These are phyloP conservation scores for Nematolebias whitei DNA, from an alignment of 2,113 vertebrate species.

Conservation along the genomic window DNA sequence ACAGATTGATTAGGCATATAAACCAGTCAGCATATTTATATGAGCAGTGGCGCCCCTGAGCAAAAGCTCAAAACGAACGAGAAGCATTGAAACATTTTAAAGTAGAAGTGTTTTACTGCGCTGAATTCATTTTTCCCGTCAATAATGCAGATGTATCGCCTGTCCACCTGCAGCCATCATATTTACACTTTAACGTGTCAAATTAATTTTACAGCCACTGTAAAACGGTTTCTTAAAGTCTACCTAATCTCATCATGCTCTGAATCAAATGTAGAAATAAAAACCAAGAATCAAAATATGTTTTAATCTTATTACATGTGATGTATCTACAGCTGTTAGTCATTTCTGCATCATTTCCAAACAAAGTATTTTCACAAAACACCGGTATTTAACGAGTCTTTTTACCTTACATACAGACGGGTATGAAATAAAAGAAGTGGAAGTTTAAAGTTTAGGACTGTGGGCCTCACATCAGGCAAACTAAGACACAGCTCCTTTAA, in stretches of 20 bases:
- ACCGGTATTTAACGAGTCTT: background rate
- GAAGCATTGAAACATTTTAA: too few relatives aligned
- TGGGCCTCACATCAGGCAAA: background rate
- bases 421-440: background rate
- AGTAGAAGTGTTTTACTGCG: too few relatives aligned
- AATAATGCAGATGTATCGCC: too few relatives aligned
- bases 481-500: background rate
- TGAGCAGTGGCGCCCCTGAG: too few relatives aligned
- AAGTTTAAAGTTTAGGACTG: background rate
- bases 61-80: too few relatives aligned
- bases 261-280: constrained; percentile 3
- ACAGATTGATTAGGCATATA: too few relatives aligned
- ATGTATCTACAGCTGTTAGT: background rate
- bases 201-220: background rate
- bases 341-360: background rate
- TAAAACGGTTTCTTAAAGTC: background rate
- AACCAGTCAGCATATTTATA: too few relatives aligned
- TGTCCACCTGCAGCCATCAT: too few relatives aligned
- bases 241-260: background rate
- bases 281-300: background rate
- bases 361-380: constrained; percentile 4
- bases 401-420: background rate
- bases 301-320: constrained; percentile 22
- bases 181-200: too few relatives aligned
- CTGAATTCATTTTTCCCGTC: too few relatives aligned